Base-by-base conservation (phyloP, 23 tunicate genomes). In the Oikopleura dioica region DNA sequence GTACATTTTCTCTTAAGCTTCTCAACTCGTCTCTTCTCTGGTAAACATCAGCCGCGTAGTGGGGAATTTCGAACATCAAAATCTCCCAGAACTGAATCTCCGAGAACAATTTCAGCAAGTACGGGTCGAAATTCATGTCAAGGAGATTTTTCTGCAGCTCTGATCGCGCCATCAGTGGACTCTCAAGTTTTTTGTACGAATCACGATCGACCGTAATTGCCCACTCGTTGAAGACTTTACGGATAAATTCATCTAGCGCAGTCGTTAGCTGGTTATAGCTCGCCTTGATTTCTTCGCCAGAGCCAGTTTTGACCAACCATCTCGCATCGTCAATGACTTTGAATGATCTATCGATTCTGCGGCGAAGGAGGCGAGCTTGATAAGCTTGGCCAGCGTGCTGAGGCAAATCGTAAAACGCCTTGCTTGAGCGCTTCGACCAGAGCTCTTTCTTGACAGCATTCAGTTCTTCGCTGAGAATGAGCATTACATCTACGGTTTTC, bases 311-410 rank as follows among this genome's bases (percentile, higher is more conserved):
- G 67, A 88, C 89, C 36, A 89, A 76, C 36, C 44, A 84, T 35
- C 16, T 44, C 16, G 55, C 55, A 16, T 9, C 55, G 35, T 59
- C 24, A 9, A 59, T 51, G 12, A 89, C 96, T 81, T 84, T 84
- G 86, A 84, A 84, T 78, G 91, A 85, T 69, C 96, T 83, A 77
- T 89, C 96, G 33, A 82, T 89, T 82, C 96, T 85, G n/a, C 96
- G 81, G 77, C 82, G 85, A 38, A 89, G 77, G 38, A 83, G 89
- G 24, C 96, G 84, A 59, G 96, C 96, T 89, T 89, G 84, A 79
- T 81, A 83, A 69, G 96, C 96, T 35, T 88, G 82, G 12, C 96
- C 96, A 5, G 96, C 96, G 72, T 84, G 85, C 68, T 89, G 82
- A 35, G 96, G 86, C 37, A 81, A 84, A 76, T 85, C 83, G 34